These are phyloP conservation scores for Gryllus longicercus DNA, from an alignment of 2,888 invertebrate species.

Conservation along the genomic window DNA sequence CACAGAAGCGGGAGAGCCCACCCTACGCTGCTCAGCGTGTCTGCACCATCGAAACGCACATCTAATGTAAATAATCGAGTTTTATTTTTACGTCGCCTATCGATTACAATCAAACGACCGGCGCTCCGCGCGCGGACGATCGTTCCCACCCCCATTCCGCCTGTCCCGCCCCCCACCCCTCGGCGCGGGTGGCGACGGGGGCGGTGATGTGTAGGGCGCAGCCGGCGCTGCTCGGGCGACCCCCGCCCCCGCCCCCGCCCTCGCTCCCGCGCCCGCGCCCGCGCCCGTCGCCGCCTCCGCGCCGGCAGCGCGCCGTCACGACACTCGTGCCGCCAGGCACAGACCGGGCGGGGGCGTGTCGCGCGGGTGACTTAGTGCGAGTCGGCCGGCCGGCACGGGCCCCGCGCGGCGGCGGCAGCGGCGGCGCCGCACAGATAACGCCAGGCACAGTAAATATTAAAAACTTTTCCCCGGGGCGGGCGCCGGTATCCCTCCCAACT, in stretches of 20 bases:
- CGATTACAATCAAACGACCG: not conserved
- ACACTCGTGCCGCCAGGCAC: constrained; percentile 17
- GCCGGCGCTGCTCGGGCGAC: not conserved
- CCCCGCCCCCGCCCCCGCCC: not conserved
- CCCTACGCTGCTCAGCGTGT: no score
- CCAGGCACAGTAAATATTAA: constrained; percentile 17
- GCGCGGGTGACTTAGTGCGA: not conserved
- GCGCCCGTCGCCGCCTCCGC: constrained; percentile 1
- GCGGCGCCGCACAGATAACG: not conserved
- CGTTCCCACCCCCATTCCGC: no score
- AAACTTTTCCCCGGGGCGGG: not conserved
- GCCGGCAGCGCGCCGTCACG: not conserved
- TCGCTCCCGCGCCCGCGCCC: not conserved
- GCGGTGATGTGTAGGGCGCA: not conserved
- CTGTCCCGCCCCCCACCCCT: not conserved
- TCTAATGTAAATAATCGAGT: no score
- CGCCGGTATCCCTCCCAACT: not conserved
- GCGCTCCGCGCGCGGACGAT: no score
- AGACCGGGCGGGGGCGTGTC: constrained; percentile 2
- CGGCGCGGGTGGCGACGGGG: not conserved
- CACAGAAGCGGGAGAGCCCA: no score
- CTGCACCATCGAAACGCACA: no score
- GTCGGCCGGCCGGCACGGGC: constrained; percentile 5
- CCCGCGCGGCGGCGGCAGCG: not conserved
- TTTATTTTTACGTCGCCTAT: not conserved